Evolutionary conservation across 1,140 invertebrate genomes (phyloP).

Genomic region (Penaeus vannamei): DNA sequence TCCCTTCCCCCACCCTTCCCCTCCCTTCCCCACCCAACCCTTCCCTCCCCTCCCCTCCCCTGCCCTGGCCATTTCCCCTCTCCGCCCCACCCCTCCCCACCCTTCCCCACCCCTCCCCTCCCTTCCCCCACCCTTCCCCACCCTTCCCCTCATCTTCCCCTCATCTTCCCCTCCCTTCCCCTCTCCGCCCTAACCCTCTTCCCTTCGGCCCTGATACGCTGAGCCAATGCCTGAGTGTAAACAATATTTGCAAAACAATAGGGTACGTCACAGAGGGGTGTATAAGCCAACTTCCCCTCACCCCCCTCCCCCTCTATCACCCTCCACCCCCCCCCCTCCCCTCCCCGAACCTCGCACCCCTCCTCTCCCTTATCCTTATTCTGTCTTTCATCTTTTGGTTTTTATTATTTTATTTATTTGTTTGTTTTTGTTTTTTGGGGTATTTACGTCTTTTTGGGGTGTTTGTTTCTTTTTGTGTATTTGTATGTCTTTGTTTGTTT

Average conservation of each 20-base stretch:
- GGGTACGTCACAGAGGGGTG: too few species aligned
- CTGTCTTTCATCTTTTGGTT: not conserved
- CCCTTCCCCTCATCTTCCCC: not conserved
- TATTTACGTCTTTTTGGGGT: too few species aligned
- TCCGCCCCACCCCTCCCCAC: not conserved
- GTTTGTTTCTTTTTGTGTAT: not conserved
- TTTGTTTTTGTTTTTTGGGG: too few species aligned
- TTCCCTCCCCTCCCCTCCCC: not conserved
- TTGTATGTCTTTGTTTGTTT: not conserved
- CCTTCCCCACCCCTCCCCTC: not conserved
- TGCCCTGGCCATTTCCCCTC: not conserved
- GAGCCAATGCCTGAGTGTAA: too few species aligned
- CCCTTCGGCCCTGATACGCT: not conserved
- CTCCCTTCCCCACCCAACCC: not conserved
- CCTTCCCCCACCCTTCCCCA: not conserved
- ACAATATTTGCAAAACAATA: too few species aligned
- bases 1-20: not conserved
- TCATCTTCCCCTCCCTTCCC: not conserved
- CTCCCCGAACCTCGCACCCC: not conserved
- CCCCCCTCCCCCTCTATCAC: too few species aligned
- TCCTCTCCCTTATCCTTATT: conserved; percentile 14
- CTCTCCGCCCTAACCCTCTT: not conserved
- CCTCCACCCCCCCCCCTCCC: not conserved
- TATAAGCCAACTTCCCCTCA: too few species aligned
- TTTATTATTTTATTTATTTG: too few species aligned